These are phyloP conservation scores for Euschistus heros DNA, from an alignment of 1,140 invertebrate genomes.

Conservation along the genomic window DNA sequence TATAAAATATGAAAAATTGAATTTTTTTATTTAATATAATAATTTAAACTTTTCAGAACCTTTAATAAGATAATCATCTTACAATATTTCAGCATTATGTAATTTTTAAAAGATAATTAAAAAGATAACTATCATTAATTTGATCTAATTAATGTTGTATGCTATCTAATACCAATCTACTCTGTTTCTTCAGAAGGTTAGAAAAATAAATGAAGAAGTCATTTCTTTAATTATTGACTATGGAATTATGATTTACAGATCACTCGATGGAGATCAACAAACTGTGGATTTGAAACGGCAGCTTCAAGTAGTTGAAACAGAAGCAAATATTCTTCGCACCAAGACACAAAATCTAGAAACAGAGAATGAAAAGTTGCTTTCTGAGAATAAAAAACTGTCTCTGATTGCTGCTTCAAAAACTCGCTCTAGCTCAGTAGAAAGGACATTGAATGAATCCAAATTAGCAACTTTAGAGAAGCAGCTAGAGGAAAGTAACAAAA, in stretches of 20 bases:
- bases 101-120: too few relatives aligned
- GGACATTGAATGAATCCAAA: conserved; percentile 5
- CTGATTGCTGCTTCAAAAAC: conserved; percentile 40
- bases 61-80: too few relatives aligned
- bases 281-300: conserved; percentile 58
- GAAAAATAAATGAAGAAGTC: too few relatives aligned
- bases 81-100: too few relatives aligned
- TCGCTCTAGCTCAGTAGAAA: conserved; percentile 24
- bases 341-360: conserved; percentile 53
- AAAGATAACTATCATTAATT: too few relatives aligned
- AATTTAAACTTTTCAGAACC: too few relatives aligned
- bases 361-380: conserved; percentile 59
- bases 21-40: too few relatives aligned
- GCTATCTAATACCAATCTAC: too few relatives aligned
- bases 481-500: conserved; percentile 45
- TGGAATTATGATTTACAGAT: conserved; percentile 35
- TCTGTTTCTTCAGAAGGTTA: too few relatives aligned
- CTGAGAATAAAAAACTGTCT: conserved; percentile 58
- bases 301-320: conserved; percentile 60
- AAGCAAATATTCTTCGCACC: conserved; percentile 50
- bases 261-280: conserved; percentile 48
- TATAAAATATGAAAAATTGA: too few relatives aligned
- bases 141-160: too few relatives aligned
- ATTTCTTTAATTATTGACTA: too few relatives aligned
- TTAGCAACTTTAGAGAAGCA: conserved; percentile 51